Percentiles rank a stretch among this genome's conserved stretches.
These are phyloP conservation scores for Lophius piscatorius DNA, from an alignment of 2,113 vertebrate genomes.

Conservation along the genomic window DNA sequence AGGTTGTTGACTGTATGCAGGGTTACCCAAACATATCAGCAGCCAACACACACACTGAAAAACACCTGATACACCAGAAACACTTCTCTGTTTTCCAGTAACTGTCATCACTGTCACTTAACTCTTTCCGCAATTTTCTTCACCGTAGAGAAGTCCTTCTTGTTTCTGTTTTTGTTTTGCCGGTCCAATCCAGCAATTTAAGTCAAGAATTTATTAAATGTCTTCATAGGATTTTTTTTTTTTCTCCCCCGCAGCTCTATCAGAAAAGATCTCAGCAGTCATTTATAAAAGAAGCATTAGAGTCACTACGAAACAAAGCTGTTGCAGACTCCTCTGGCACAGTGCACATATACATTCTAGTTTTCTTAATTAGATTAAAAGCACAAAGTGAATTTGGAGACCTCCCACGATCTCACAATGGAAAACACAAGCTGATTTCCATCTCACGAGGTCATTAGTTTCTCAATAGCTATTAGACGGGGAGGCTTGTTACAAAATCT, in stretches of 20 bases:
- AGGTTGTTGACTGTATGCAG: slow-evolving; percentile 33
- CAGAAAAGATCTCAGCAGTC: slow-evolving; percentile 33
- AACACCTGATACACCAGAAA: slow-evolving; percentile 46
- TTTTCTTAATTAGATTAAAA: slow-evolving; percentile 75
- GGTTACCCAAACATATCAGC: slow-evolving; percentile 61
- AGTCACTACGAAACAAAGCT: slow-evolving; percentile 62
- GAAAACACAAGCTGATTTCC: slow-evolving; percentile 59
- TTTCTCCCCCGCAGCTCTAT: slow-evolving; percentile 30
- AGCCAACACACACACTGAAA: slow-evolving; percentile 57
- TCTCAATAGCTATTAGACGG: slow-evolving; percentile 64
- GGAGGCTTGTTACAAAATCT: slow-evolving; percentile 71
- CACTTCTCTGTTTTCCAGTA: slow-evolving; percentile 63
- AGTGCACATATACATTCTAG: slow-evolving; percentile 58
- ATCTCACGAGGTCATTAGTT: slow-evolving; percentile 58
- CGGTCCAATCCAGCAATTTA: not conserved
- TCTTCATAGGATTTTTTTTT: slow-evolving; percentile 38
- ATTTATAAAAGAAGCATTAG: slow-evolving; percentile 57
- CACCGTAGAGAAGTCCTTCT: slow-evolving; percentile 14
- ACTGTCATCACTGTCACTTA: slow-evolving; percentile 46
- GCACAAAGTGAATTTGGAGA: slow-evolving; percentile 70
- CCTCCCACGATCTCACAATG: slow-evolving; percentile 71
- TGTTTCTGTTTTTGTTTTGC: not conserved
- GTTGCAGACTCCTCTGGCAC: slow-evolving; percentile 50
- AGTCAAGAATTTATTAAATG: slow-evolving; percentile 5
- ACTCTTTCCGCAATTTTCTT: slow-evolving; percentile 24